Conservation (phyloP, 1,140 invertebrate species). For the Aphelenchoides fujianensis region DNA sequence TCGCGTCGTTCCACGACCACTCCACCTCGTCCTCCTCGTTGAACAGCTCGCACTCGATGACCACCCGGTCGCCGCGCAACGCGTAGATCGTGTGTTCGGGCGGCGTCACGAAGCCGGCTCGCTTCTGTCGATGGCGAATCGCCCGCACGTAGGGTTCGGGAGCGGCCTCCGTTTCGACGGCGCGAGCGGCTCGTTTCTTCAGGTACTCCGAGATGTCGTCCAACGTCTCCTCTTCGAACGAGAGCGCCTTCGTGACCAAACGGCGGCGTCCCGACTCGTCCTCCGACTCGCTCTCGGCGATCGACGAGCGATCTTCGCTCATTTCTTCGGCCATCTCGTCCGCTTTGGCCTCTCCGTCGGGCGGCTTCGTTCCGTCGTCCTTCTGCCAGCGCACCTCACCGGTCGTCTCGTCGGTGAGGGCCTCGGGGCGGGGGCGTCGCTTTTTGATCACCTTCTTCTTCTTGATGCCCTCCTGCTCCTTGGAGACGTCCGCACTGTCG, state of each 20-base stretch:
- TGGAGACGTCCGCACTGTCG: too few species aligned
- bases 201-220: slow-evolving; percentile 17
- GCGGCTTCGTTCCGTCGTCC: slow-evolving; percentile 1
- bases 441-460: slow-evolving; percentile 28
- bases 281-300: slow-evolving; percentile 12
- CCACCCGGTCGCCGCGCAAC: slow-evolving; percentile 52
- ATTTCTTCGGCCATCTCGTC: slow-evolving; percentile 30
- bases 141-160: slow-evolving; percentile 4
- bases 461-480: neutral
- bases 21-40: slow-evolving; percentile 54
- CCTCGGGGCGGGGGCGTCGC: neutral
- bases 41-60: slow-evolving; percentile 53
- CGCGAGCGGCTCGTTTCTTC: slow-evolving; percentile 8
- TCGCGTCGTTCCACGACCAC: slow-evolving; percentile 55
- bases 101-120: slow-evolving; percentile 22
- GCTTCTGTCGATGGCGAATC: slow-evolving; percentile 31
- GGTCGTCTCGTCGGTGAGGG: neutral
- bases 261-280: neutral
- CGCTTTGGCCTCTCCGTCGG: slow-evolving; percentile 23
- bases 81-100: slow-evolving; percentile 31
- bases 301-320: slow-evolving; percentile 4
- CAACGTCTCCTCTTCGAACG: slow-evolving; percentile 7
- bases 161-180: slow-evolving; percentile 13
- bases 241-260: neutral
- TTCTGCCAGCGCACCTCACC: slow-evolving; percentile 5